Evolutionary conservation across 2,797 vertebrate genomes (phyloP).

Genomic region (Etheostoma nigrum): DNA sequence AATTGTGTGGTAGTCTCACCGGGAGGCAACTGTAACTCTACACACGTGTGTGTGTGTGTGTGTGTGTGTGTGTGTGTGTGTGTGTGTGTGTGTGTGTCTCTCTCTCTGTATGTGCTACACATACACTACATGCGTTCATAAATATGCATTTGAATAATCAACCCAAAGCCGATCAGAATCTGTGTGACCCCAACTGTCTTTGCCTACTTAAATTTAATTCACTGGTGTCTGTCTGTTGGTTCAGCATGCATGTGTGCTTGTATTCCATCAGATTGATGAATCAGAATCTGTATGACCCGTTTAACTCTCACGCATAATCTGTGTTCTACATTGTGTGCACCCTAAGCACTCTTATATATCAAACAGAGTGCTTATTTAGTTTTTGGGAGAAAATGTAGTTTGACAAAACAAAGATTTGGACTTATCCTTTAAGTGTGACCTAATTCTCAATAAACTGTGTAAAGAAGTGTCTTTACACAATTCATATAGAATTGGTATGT

Average conservation of each 20-base stretch:
- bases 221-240: slow-evolving; percentile 12
- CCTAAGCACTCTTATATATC: too few relatives aligned
- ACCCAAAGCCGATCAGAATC: slow-evolving; percentile 30
- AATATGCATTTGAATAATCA: slow-evolving; percentile 34
- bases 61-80: neutral
- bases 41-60: slow-evolving; percentile 9
- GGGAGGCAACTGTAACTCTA: slow-evolving; percentile 44
- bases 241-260: slow-evolving; percentile 22
- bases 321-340: neutral
- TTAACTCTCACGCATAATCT: slow-evolving; percentile 11
- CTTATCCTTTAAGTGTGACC: neutral
- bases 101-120: too few relatives aligned
- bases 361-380: too few relatives aligned
- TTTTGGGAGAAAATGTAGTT: too few relatives aligned
- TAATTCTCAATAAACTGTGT: neutral
- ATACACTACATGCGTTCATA: slow-evolving; percentile 1
- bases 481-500: too few relatives aligned
- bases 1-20: slow-evolving; percentile 65
- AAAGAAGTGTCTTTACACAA: too few relatives aligned
- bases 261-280: slow-evolving; percentile 34
- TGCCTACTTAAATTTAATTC: slow-evolving; percentile 30
- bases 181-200: slow-evolving; percentile 18
- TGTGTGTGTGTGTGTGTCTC: neutral
- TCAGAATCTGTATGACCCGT: slow-evolving; percentile 18
- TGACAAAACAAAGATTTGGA: neutral